A percentile compares a stretch with the other conserved stretches of the same genome.
Evolutionary conservation across 2,113 vertebrate genomes (phyloP).

Genomic region (Misgurnus anguillicaudatus): DNA sequence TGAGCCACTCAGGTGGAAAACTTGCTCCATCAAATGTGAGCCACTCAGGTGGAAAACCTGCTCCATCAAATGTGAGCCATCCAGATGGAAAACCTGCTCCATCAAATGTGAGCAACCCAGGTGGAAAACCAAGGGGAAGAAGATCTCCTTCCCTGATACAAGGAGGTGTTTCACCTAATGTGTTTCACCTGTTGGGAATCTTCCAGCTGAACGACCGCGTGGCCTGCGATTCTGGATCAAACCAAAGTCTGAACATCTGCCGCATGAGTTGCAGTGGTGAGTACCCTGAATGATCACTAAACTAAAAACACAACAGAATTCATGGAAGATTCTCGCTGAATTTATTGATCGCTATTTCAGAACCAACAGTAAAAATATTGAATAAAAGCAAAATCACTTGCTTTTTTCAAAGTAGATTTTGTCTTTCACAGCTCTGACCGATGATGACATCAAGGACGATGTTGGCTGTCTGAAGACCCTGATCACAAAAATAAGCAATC

Average conservation of each 20-base stretch:
- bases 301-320: no score
- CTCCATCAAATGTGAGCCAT: no score
- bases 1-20: no score
- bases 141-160: no score
- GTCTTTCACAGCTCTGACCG: not conserved
- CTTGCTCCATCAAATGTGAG: no score
- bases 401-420: not conserved
- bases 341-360: no score
- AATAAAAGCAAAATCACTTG: not conserved
- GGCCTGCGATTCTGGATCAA: conserved; percentile 46
- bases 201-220: conserved; percentile 64
- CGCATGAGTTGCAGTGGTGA: conserved; percentile 56
- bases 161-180: no score
- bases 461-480: conserved; percentile 31
- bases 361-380: no score
- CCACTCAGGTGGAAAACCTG: no score
- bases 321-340: no score
- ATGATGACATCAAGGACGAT: conserved; percentile 37
- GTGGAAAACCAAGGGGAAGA: not conserved
- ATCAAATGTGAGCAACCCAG: no score
- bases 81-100: no score
- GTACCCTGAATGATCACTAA: not conserved
- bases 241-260: conserved; percentile 56
- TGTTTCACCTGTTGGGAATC: conserved; percentile 55
- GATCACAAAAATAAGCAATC: not conserved